Evolutionary conservation across 2,113 vertebrate genomes (phyloP), one percentile per base, ranked within the genome.

Genomic region (Engystomops pustulosus): DNA sequence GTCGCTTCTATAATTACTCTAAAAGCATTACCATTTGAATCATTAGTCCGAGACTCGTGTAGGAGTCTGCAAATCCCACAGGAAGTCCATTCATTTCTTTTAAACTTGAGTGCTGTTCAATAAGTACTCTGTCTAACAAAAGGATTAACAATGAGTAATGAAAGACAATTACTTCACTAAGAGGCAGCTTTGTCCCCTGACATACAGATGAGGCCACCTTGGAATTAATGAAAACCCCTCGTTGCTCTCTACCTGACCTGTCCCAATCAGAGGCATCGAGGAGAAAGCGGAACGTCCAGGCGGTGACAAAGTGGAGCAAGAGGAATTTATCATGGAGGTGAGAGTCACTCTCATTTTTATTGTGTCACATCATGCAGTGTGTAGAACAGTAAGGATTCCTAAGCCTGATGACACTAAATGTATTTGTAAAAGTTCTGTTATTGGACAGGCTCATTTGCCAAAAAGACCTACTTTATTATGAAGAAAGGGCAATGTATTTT

Each of bases 261-360:
- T 41, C 90, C 0, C 34, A 85, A 0, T 4, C 81, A 0, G 91
- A 91, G 10, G 84, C 17, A 34, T 58, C 77, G 0, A 92, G 97
- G 68, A 92, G 88, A 79, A 95, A 90, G 85, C 90, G 98, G 68
- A 91, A 91, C 0, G 36, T 83, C 0, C 88, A 88, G 0, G 86
- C 91, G 41, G 89, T 91, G 0, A 93, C 93, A 90, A 98, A 96
- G 87, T 99, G 98, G 98, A 94, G 90, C 87, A 99, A 97, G 86
- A 95, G 96, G 83, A 98, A 96, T 88, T 92, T 99, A 65, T 99
- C 98, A 0, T 99, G 98, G 98, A 98, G 97, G 98, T 99, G 91
- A 72, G 89, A 20, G 12, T 80, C 77, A 9, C 69, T 18, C 9
- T 25, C 9, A 3, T 11, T 25, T 0, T 7, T 1, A 49, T 67